phyloP scores from a whole-genome alignment of 2,113 vertebrate genomes.

The Eurypyga helias region DNA sequence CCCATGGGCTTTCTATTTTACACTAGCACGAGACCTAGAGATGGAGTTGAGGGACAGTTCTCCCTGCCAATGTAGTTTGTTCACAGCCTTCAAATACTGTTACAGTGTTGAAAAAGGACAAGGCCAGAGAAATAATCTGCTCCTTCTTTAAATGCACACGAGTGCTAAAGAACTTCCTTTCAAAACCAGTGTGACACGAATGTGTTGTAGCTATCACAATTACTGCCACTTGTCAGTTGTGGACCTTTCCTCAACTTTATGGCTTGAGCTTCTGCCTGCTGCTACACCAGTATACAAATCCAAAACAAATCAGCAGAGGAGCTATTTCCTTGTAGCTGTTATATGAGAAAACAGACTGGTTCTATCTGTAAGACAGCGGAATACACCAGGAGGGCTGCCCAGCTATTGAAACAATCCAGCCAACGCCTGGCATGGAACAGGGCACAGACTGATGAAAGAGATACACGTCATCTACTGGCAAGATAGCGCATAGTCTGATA shows the following conservation, averaged over 20 bases:
- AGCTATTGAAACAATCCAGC: not conserved
- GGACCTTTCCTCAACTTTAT: constrained; percentile 14
- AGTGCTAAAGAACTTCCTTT: not conserved
- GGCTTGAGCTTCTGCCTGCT: constrained; percentile 1
- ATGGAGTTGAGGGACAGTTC: not conserved
- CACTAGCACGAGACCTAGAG: not conserved
- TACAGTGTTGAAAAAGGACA: not conserved
- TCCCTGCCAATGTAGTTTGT: not conserved
- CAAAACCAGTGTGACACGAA: not conserved
- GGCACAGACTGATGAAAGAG: not conserved
- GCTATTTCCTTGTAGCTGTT: not conserved
- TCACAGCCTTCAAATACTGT: not conserved
- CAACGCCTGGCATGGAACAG: not conserved
- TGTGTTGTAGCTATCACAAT: not conserved
- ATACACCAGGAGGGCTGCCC: not conserved
- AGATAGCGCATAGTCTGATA: not conserved
- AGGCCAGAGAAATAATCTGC: not conserved
- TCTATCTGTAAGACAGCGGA: not conserved
- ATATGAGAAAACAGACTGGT: not conserved
- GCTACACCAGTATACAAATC: not conserved
- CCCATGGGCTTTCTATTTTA: not conserved
- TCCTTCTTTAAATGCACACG: not conserved
- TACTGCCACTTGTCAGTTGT: constrained; percentile 27
- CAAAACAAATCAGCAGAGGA: not conserved
- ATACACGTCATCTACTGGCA: not conserved